These are phyloP conservation scores for Papilio dardanus DNA, from an alignment of 1,140 invertebrate genomes.

Conservation along the genomic window DNA sequence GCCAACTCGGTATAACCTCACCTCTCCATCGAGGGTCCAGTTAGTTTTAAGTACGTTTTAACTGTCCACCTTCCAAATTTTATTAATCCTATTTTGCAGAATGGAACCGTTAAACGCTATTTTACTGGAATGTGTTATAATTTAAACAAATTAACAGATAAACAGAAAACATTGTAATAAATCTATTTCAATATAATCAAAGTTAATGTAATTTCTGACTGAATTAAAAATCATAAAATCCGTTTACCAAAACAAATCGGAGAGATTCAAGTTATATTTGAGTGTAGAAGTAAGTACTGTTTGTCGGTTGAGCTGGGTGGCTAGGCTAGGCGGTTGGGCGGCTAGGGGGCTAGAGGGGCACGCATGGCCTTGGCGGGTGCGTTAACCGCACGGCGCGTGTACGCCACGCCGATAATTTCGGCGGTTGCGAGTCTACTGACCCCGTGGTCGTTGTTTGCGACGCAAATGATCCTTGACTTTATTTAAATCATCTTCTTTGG, in stretches of 20 bases:
- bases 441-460: slow-evolving; percentile 74
- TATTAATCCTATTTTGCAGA: slow-evolving; percentile 20
- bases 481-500: slow-evolving; percentile 66
- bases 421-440: slow-evolving; percentile 78
- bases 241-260: background rate
- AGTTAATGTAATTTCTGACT: too few species aligned
- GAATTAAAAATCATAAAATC: too few species aligned
- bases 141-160: background rate
- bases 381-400: slow-evolving; percentile 75
- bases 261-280: too few species aligned
- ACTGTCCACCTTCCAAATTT: slow-evolving; percentile 6
- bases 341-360: slow-evolving; percentile 45
- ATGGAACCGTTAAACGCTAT: slow-evolving; percentile 2
- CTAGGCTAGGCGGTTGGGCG: slow-evolving; percentile 41
- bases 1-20: slow-evolving; percentile 39
- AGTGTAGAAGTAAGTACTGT: slow-evolving; percentile 23
- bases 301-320: slow-evolving; percentile 45
- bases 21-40: slow-evolving; percentile 39
- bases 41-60: slow-evolving; percentile 28
- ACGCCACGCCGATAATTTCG: slow-evolving; percentile 74
- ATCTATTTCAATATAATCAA: background rate
- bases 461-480: slow-evolving; percentile 79
- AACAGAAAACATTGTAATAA: background rate
- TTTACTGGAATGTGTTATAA: slow-evolving; percentile 3
- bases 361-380: slow-evolving; percentile 74